These are phyloP conservation scores for Pterostichus madidus DNA, from an alignment of 2,888 invertebrate genomes.

Conservation along the genomic window DNA sequence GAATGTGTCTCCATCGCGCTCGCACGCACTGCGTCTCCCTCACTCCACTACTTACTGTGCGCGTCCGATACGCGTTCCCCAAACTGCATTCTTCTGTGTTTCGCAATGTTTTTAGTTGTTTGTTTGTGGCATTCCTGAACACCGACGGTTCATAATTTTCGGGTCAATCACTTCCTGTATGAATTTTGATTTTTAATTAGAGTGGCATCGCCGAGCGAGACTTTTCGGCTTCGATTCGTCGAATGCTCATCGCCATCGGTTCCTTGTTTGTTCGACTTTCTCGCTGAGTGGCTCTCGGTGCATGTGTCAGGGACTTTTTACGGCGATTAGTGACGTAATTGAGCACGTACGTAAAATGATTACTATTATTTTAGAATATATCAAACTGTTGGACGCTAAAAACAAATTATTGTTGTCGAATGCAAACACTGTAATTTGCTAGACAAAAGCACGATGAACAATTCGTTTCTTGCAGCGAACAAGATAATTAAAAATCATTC, in stretches of 20 bases:
- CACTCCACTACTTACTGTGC: slow-evolving; percentile 52
- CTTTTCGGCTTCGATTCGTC: not conserved
- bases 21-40: not conserved
- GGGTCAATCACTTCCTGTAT: slow-evolving; percentile 73
- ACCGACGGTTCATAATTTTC: slow-evolving; percentile 69
- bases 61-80: slow-evolving; percentile 43
- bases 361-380: slow-evolving; percentile 52
- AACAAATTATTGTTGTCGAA: slow-evolving; percentile 36
- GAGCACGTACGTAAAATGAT: slow-evolving; percentile 41
- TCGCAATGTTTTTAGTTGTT: slow-evolving; percentile 64
- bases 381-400: slow-evolving; percentile 33
- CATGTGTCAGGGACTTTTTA: slow-evolving; percentile 37
- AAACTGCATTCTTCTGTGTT: slow-evolving; percentile 63
- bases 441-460: slow-evolving; percentile 39
- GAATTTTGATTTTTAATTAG: slow-evolving; percentile 72
- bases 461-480: slow-evolving; percentile 39
- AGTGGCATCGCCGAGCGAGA: slow-evolving; percentile 65
- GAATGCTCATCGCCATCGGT: not conserved
- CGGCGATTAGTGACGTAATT: slow-evolving; percentile 32
- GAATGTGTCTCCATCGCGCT: slow-evolving; percentile 29
- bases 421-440: slow-evolving; percentile 31
- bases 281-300: not conserved
- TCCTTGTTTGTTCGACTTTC: no score
- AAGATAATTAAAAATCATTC: slow-evolving; percentile 47
- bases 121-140: slow-evolving; percentile 70